Conservation (phyloP, 1,140 invertebrate genomes). For the Aradophagus sp. region DNA sequence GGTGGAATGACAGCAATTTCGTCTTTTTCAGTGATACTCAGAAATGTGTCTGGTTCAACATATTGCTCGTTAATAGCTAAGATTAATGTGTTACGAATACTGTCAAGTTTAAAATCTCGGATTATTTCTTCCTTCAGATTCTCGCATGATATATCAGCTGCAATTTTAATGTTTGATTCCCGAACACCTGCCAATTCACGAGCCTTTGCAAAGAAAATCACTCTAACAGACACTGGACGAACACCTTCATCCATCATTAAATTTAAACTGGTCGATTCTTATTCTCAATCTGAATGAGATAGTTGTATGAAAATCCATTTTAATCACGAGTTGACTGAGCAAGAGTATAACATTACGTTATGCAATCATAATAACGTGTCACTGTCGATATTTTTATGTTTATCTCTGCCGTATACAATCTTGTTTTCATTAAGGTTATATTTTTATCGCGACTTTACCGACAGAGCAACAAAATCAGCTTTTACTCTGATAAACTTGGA, state of each 20-base stretch:
- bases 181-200: slow-evolving; percentile 83
- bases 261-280: slow-evolving; percentile 5
- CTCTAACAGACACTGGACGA: slow-evolving; percentile 73
- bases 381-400: too few relatives aligned
- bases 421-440: too few relatives aligned
- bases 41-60: slow-evolving; percentile 71
- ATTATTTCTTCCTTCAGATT: slow-evolving; percentile 79
- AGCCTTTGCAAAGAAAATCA: slow-evolving; percentile 92
- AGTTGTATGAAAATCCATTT: slow-evolving; percentile 21
- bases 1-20: slow-evolving; percentile 91
- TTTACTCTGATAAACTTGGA: too few relatives aligned
- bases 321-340: slow-evolving; percentile 20
- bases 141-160: slow-evolving; percentile 72
- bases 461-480: too few relatives aligned
- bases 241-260: slow-evolving; percentile 19
- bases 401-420: too few relatives aligned
- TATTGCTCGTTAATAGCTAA: slow-evolving; percentile 89
- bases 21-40: slow-evolving; percentile 80
- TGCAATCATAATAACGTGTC: slow-evolving; percentile 20
- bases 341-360: slow-evolving; percentile 20
- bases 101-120: slow-evolving; percentile 78
- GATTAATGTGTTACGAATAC: slow-evolving; percentile 83
- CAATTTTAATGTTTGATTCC: slow-evolving; percentile 75
- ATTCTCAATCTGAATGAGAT: slow-evolving; percentile 24
- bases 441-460: too few relatives aligned